A percentile compares a stretch with the other conserved stretches of the same genome.
Conservation (phyloP, 2,113 vertebrate species). For the Pomatostomus ruficeps region DNA sequence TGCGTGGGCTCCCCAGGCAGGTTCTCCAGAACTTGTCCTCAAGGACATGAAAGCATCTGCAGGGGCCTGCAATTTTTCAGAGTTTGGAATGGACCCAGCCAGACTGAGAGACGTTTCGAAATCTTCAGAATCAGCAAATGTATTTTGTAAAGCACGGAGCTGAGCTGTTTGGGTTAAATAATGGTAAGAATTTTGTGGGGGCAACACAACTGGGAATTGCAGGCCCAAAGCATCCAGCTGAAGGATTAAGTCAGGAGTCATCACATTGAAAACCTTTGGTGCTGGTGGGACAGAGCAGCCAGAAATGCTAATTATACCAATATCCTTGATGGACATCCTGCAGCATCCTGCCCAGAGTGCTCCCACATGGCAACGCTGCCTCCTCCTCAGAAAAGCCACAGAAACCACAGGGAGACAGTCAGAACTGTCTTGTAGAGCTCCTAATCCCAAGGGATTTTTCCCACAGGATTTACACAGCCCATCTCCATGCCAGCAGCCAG, state of each 20-base stretch:
- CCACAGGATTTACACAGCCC: background rate
- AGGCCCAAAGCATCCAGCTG: background rate
- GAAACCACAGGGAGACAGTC: background rate
- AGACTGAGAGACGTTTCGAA: background rate
- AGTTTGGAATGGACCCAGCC: background rate
- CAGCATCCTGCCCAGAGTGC: background rate
- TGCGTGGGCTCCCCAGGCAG: background rate
- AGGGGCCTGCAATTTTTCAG: background rate
- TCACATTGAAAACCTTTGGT: background rate
- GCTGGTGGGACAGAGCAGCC: background rate
- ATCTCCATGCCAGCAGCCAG: background rate
- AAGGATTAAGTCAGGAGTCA: background rate
- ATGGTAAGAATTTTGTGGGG: background rate
- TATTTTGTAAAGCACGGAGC: background rate
- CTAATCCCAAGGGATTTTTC: background rate
- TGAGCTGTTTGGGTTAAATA: background rate
- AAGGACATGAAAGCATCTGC: constrained; percentile 14
- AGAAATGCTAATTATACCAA: background rate
- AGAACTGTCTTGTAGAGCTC: background rate
- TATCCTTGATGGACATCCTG: background rate
- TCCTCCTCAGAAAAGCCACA: background rate
- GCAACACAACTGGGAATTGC: background rate
- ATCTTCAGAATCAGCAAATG: background rate
- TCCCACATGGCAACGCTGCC: background rate
- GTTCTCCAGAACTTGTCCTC: constrained; percentile 9